Base-by-base conservation (phyloP, 2,888 invertebrate species). In the Iselma pallidipennis region DNA sequence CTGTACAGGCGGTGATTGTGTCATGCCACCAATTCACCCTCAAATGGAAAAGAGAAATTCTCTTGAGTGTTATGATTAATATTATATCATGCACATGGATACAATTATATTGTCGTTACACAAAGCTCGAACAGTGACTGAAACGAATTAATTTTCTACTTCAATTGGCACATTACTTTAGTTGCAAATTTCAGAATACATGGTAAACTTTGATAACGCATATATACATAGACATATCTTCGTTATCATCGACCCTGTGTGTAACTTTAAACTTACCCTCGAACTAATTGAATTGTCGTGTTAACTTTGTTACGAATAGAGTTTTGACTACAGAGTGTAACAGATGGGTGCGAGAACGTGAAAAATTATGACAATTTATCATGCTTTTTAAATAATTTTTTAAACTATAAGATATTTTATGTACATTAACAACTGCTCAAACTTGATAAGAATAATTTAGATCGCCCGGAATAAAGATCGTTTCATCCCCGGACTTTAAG, bases 191-290 rank as follows among this genome's bases (percentile, higher is more conserved):
- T 2, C 37, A 37, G 6, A 37, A 37, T n/a, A n/a, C 14, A 0
- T 33, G 14, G 1, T 33, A 4, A 33, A 33, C 33, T 33, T 14
- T 33, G 33, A 33, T 14, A n/a, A 33, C 33, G 14, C 29, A n/a
- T n/a, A n/a, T n/a, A n/a, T n/a, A n/a, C n/a, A n/a, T n/a, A n/a
- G n/a, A n/a, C n/a, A n/a, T n/a, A n/a, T n/a, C n/a, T n/a, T n/a
- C n/a, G n/a, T n/a, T n/a, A n/a, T n/a, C n/a, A n/a, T n/a, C n/a
- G n/a, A n/a, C n/a, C n/a, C n/a, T n/a, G n/a, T n/a, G n/a, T n/a
- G n/a, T n/a, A n/a, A n/a, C n/a, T n/a, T n/a, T 67, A 63, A 67
- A 67, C 65, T 67, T 67, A 65, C 67, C 65, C 63, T 66, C 52
- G 57, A 63, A 63, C 63, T 67, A 63, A 67, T 67, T 67, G 65